phyloP scores from a whole-genome alignment of 2,888 invertebrate species.

The Steinernema hermaphroditum region DNA sequence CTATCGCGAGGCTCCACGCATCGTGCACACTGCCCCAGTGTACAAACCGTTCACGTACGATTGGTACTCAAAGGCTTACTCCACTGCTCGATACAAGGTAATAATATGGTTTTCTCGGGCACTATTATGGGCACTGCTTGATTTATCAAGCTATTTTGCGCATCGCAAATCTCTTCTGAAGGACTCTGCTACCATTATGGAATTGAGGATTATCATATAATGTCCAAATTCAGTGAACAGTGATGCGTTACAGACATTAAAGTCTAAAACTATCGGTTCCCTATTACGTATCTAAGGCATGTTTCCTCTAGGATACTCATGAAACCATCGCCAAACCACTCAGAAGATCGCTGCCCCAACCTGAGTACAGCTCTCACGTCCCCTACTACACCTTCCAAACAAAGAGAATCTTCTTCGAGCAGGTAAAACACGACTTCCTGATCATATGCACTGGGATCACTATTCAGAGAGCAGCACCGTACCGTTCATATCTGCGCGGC shows the following conservation, averaged over 20 bases:
- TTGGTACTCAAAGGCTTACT: constrained; percentile 55
- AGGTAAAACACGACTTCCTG: constrained; percentile 44
- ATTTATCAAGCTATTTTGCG: too few relatives aligned
- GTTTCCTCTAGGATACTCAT: constrained; percentile 64
- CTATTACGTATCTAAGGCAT: too few relatives aligned
- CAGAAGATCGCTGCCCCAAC: constrained; percentile 20
- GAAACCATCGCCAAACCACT: constrained; percentile 51
- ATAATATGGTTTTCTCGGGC: constrained; percentile 24
- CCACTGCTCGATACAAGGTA: constrained; percentile 48
- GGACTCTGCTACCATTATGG: too few relatives aligned
- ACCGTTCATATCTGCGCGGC: constrained; percentile 56
- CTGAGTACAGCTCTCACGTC: constrained; percentile 52
- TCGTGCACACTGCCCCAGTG: constrained; percentile 63
- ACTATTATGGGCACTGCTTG: background rate
- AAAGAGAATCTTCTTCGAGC: constrained; percentile 62
- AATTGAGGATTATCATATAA: too few relatives aligned
- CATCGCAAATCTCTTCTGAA: too few relatives aligned
- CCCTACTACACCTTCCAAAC: constrained; percentile 65
- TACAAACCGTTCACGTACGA: constrained; percentile 63
- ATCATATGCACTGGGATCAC: background rate
- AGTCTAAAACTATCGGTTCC: too few relatives aligned
- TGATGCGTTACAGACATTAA: too few relatives aligned
- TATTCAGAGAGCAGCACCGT: constrained; percentile 45
- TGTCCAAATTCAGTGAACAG: too few relatives aligned
- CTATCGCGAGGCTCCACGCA: constrained; percentile 59